Base-by-base conservation (phyloP, 2,888 invertebrate genomes). In the Caenorhabditis imperialis region DNA sequence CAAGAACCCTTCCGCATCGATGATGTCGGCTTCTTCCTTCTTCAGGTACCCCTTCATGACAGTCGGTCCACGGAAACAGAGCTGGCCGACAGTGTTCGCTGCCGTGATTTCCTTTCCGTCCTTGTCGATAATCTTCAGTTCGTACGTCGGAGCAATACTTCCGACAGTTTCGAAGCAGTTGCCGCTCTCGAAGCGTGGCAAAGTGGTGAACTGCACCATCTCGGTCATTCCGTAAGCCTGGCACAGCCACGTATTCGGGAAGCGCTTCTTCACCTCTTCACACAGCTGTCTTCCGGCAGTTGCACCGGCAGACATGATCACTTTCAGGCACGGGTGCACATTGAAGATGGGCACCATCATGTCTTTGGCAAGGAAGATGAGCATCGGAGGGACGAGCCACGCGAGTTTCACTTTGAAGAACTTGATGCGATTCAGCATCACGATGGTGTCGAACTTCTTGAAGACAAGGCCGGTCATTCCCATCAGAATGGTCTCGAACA, bases 371-470 rank as follows among this genome's bases (percentile, higher is more conserved):
- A 94, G 91, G 80, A 93, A 92, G 23, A 94, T 91, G 87, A 94
- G 91, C 63, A 93, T 90, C n/a, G 94, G 94, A 4, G 94, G 94
- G 12, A 94, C 94, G 3, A 93, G 88, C 81, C 92, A 92, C 2
- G 57, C 45, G 10, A 75, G 63, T 65, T 75, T 75, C 22, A 79
- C 78, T 51, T 80, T 79, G 45, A 77, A 84, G 16, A 76, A 74
- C 48, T 83, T 81, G 61, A 82, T 79, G 6, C 75, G 74, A 47
- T 69, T 63, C 5, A 82, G 71, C 63, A 81, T 84, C 12, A 81
- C 38, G 27, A 80, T 74, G 12, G 76, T 67, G 22, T 84, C 84
- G 61, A 85, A 85, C 44, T 82, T 83, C 23, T 73, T 71, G 71
- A 86, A 71, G 3, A 84, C 76, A 22, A 86, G 57, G 7, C 79